phyloP scores from a whole-genome alignment of 2,888 invertebrate genomes.

The Lamellibrachia satsuma region DNA sequence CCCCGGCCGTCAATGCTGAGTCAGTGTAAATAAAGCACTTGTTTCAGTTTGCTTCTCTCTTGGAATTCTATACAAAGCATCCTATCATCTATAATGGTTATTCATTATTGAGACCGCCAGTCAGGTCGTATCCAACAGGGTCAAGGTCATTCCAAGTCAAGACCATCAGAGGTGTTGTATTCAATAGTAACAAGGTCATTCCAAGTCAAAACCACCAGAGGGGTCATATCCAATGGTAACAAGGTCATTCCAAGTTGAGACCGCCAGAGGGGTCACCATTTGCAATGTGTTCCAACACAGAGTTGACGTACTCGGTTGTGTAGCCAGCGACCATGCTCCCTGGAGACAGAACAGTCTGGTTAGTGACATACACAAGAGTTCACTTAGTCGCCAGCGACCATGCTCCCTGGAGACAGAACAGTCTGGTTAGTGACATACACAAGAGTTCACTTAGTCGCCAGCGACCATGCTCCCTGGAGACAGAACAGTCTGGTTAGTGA shows the following conservation, averaged over 20 bases:
- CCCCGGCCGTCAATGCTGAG: not conserved
- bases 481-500: too few species aligned
- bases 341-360: too few species aligned
- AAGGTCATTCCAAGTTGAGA: not conserved
- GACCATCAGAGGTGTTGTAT: not conserved
- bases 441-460: not conserved
- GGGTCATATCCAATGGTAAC: not conserved
- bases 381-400: constrained; percentile 20
- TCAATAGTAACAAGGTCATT: not conserved
- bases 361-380: not conserved
- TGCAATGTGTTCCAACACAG: constrained; percentile 17
- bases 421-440: not conserved
- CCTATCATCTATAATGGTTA: not conserved
- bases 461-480: constrained; percentile 24
- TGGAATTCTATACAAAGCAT: not conserved
- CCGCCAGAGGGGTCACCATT: not conserved
- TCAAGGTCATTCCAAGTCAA: not conserved
- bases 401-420: too few species aligned
- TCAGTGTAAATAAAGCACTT: not conserved
- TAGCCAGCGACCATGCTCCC: constrained; percentile 23
- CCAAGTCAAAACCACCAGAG: not conserved
- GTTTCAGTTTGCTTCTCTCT: not conserved
- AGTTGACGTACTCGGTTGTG: constrained; percentile 26
- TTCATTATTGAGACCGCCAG: not conserved
- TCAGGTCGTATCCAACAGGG: not conserved